Evolutionary conservation across 1,140 invertebrate species (phyloP).

Genomic region (Zaprionus ornatus): DNA sequence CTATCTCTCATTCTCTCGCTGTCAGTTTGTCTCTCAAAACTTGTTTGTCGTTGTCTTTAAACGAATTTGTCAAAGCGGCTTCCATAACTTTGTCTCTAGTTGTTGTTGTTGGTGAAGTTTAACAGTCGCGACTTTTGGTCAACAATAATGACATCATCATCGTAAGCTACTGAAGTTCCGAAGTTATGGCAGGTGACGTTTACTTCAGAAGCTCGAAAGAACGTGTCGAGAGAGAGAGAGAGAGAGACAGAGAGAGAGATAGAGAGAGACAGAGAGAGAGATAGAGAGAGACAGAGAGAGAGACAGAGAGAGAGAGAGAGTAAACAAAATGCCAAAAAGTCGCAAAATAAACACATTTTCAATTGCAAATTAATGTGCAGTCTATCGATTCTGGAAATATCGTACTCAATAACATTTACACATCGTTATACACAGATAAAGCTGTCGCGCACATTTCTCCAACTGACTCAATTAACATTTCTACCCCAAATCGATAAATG

Average conservation of each 20-base stretch:
- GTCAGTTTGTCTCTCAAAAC: conserved; percentile 47
- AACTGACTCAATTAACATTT: conserved; percentile 67
- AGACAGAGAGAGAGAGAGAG: not conserved
- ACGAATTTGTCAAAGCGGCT: conserved; percentile 78
- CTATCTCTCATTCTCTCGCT: conserved; percentile 9
- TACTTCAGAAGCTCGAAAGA: conserved; percentile 35
- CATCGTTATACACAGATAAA: conserved; percentile 34
- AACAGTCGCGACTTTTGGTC: conserved; percentile 43
- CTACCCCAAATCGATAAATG: conserved; percentile 62
- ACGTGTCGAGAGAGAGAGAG: conserved; percentile 15
- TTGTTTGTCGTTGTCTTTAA: conserved; percentile 68
- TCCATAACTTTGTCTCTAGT: conserved; percentile 62
- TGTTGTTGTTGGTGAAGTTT: conserved; percentile 53
- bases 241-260: not conserved
- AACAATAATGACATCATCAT: conserved; percentile 80
- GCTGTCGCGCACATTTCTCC: conserved; percentile 11
- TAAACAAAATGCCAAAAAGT: conserved; percentile 21
- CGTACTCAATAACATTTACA: conserved; percentile 31
- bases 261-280: not conserved
- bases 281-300: conserved; percentile 7
- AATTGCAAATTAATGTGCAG: not conserved
- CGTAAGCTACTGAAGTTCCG: conserved; percentile 69
- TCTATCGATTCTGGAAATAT: conserved; percentile 8
- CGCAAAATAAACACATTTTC: conserved; percentile 12
- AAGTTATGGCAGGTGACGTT: conserved; percentile 79